Evolutionary conservation across 2,797 vertebrate species (phyloP), one percentile per base, ranked within the genome.

Genomic region (Gobio occitaniae): DNA sequence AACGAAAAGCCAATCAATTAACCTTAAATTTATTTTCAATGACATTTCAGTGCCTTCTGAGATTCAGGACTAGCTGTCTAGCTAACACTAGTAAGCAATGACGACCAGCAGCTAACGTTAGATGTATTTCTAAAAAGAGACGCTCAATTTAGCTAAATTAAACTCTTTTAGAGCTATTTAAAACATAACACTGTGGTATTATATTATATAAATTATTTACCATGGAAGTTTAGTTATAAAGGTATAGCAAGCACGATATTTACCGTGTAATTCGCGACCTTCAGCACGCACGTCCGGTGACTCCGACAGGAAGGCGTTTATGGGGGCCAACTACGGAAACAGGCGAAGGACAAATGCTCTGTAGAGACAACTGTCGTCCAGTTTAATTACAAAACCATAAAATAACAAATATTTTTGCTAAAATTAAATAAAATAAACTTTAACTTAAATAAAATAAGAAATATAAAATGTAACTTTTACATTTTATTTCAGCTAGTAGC

Each of bases 191-290:
- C 0, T 6, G 0, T 47, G 6, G 7, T 15, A 16, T 48, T 36
- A 21, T 1, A 36, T 36, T n/a, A 2, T 74, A 82, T 13, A 44
- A 15, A 19, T 10, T 2, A 41, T 54, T 44, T 3, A 32, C 10
- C 3, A 13, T 0, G 44, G 6, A 68, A 6, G 1, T 21, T 7
- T 56, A 19, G 59, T 54, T 65, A 41, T 4, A 85, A 65, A 72
- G 19, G 1, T 15, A 25, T 0, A 80, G 10, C 5, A 44, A 1
- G 2, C 0, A 0, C 6, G 71, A 90, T 79, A 92, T 92, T 93
- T 83, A 93, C 92, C 66, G 56, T 88, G 69, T 5, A 52, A 84
- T 71, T 89, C 82, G 87, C 94, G 93, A 95, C 94, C 94, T 95
- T 95, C 94, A 94, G 84, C 50, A 50, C 84, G 85, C 65, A 65